phyloP scores from a whole-genome alignment of 1,140 invertebrate species.

The Oncopeltus fasciatus region DNA sequence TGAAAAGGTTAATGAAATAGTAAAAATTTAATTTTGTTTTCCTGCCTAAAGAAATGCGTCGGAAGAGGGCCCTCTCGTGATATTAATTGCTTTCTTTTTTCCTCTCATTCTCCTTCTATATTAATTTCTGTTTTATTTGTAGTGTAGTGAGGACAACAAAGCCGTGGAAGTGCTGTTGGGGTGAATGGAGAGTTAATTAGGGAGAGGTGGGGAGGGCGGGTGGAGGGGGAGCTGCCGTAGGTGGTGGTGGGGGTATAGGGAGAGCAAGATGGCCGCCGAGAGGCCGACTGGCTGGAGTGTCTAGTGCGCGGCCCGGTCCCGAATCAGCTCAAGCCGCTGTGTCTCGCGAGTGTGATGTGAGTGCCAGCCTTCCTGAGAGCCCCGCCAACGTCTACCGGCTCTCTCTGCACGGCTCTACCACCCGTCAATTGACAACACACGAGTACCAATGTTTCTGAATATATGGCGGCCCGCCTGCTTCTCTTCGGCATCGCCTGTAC shows the following conservation, averaged over 20 bases:
- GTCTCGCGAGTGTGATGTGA: conserved; percentile 17
- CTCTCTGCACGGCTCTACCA: neutral
- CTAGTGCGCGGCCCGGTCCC: conserved; percentile 16
- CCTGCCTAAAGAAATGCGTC: too few relatives aligned
- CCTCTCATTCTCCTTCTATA: too few relatives aligned
- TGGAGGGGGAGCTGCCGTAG: neutral
- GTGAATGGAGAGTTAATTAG: too few relatives aligned
- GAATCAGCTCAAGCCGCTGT: conserved; percentile 1
- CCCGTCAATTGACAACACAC: conserved; percentile 11
- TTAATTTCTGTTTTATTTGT: too few relatives aligned
- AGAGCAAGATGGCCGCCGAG: neutral
- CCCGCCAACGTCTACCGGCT: neutral
- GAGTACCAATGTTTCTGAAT: conserved; percentile 27
- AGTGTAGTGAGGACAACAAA: too few relatives aligned
- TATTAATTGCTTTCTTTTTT: too few relatives aligned
- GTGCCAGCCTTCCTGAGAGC: conserved; percentile 1
- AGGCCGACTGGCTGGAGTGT: neutral
- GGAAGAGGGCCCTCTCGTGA: too few relatives aligned
- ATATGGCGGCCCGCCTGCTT: conserved; percentile 28
- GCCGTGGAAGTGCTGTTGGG: too few relatives aligned
- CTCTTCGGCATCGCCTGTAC: conserved; percentile 27
- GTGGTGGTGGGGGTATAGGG: neutral
- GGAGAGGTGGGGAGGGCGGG: neutral
- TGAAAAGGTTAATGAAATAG: too few relatives aligned
- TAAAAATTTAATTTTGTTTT: too few relatives aligned